Conservation (phyloP, 2,797 vertebrate species). For the Myripristis murdjan region DNA sequence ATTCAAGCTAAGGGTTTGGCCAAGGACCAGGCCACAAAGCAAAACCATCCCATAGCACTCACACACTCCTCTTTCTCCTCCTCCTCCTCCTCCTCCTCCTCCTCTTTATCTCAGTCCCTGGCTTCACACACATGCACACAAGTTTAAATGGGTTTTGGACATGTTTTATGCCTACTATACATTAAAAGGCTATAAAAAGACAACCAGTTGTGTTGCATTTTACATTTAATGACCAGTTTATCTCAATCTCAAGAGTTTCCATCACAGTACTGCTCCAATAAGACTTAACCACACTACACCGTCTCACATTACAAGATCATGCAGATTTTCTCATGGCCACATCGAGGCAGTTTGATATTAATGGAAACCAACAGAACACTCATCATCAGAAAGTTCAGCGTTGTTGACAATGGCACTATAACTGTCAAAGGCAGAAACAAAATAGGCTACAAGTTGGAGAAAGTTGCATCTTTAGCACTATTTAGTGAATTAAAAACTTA, state of each 20-base stretch:
- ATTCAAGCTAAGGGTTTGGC: slow-evolving; percentile 61
- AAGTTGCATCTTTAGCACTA: slow-evolving; percentile 26
- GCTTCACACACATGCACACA: neutral
- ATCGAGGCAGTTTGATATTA: slow-evolving; percentile 36
- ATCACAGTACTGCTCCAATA: slow-evolving; percentile 57
- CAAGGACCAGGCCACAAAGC: slow-evolving; percentile 51
- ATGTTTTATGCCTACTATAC: slow-evolving; percentile 58
- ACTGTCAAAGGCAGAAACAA: slow-evolving; percentile 35
- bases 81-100: slow-evolving; percentile 9
- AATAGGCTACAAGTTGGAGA: slow-evolving; percentile 8
- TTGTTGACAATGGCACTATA: slow-evolving; percentile 63
- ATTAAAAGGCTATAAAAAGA: slow-evolving; percentile 73
- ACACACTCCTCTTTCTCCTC: slow-evolving; percentile 5
- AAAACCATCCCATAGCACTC: slow-evolving; percentile 47
- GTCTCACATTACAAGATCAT: slow-evolving; percentile 58
- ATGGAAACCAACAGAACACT: slow-evolving; percentile 54
- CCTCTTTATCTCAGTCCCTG: neutral
- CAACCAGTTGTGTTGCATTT: slow-evolving; percentile 60
- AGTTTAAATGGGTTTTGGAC: slow-evolving; percentile 51
- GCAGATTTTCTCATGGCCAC: slow-evolving; percentile 63
- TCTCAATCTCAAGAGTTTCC: slow-evolving; percentile 72
- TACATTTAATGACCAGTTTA: slow-evolving; percentile 66
- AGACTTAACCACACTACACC: slow-evolving; percentile 34
- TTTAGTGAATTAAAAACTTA: slow-evolving; percentile 41
- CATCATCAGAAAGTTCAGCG: slow-evolving; percentile 24